Evolutionary conservation across 2,797 vertebrate species (phyloP), one percentile per base, ranked within the genome.

Genomic region (Syngnathus rostellatus): DNA sequence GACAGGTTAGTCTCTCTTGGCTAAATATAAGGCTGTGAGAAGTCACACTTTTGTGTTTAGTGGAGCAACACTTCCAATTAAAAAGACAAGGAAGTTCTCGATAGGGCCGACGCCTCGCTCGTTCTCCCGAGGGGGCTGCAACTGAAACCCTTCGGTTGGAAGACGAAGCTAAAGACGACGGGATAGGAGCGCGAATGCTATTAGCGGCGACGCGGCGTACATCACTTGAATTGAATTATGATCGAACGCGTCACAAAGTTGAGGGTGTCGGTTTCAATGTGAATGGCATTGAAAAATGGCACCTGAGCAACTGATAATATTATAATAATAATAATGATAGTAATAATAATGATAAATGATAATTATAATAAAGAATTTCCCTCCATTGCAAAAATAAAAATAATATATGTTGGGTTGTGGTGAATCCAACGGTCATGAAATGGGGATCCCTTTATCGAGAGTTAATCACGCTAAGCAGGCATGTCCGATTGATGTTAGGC

Each of bases 1-100:
- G 84, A 84, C 83, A 86, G 67, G 70, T 74, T 77, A 79, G 72
- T 82, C 83, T 85, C 73, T 76, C 74, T 76, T 72, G 68, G 75
- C 79, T 81, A 80, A 84, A 84, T 73, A 70, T 75, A 77, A 75
- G 70, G 78, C 73, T 23, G 31, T 54, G 12, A 39, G n/a, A 39
- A 57, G 55, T 57, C 25, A 8, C 31, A 38, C 25, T 37, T 8
- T 40, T 38, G 65, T 54, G 66, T 77, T 83, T 74, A 75, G 81
- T 76, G 73, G 40, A 73, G 68, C 70, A 71, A 60, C 68, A 74
- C 68, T 80, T 66, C 72, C 83, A 85, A 83, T 83, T 85, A 88
- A 86, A 46, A 31, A 74, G 76, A 75, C 69, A 76, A 73, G 46
- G 68, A 81, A 59, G 60, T 72, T 68, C 62, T 71, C 71, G 60